A percentile compares a stretch with the other conserved stretches of the same genome.
These are phyloP conservation scores for Aphelinus certus DNA, from an alignment of 1,140 invertebrate genomes.

Conservation along the genomic window DNA sequence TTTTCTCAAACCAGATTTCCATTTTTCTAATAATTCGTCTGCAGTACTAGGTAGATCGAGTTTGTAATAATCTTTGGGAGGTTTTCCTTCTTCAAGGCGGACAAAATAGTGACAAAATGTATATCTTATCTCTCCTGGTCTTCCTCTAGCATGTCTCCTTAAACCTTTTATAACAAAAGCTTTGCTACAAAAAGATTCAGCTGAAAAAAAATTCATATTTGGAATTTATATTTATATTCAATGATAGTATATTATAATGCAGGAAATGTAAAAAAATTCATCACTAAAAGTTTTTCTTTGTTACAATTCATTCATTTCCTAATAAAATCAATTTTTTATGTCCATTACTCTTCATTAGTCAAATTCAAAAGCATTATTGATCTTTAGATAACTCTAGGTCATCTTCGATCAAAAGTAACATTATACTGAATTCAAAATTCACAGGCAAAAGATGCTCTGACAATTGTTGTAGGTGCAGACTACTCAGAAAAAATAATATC, in stretches of 20 bases:
- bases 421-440: too few species aligned
- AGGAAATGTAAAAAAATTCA: not conserved
- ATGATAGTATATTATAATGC: not conserved
- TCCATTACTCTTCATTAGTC: too few species aligned
- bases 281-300: too few species aligned
- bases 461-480: too few species aligned
- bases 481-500: too few species aligned
- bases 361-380: too few species aligned
- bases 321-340: too few species aligned
- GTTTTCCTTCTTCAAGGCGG: conserved; percentile 88
- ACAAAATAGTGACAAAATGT: conserved; percentile 90
- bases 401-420: too few species aligned
- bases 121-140: conserved; percentile 80
- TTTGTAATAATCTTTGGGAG: conserved; percentile 84
- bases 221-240: not conserved
- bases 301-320: too few species aligned
- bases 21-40: conserved; percentile 78
- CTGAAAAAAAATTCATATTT: conserved; percentile 65
- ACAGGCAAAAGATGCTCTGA: too few species aligned
- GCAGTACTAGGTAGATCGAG: conserved; percentile 70
- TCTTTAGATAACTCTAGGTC: too few species aligned
- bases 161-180: conserved; percentile 81
- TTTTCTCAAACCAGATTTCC: conserved; percentile 75
- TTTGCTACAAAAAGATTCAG: conserved; percentile 86
- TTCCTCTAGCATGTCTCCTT: conserved; percentile 79